These are phyloP conservation scores for Nephrocerus scutellatus DNA, from an alignment of 2,888 invertebrate genomes.

Conservation along the genomic window DNA sequence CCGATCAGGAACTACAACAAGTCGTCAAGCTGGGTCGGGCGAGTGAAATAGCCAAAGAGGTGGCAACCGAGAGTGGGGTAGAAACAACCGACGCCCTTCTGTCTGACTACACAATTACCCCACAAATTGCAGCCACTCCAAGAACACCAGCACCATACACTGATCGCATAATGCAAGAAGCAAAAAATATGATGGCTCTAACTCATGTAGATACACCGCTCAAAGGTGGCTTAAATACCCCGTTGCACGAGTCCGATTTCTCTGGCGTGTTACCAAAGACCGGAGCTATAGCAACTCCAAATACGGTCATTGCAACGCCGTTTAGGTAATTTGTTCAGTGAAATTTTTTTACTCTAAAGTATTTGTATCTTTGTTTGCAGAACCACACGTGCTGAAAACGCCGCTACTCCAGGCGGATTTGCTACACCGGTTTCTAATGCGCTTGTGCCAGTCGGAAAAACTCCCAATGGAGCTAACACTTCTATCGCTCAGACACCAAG, in stretches of 20 bases:
- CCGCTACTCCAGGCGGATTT: slow-evolving; percentile 58
- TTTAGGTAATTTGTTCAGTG: slow-evolving; percentile 53
- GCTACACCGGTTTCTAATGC: slow-evolving; percentile 52
- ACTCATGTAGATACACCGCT: slow-evolving; percentile 96
- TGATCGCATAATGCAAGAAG: slow-evolving; percentile 84
- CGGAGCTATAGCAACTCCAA: slow-evolving; percentile 72
- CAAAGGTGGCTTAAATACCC: slow-evolving; percentile 93
- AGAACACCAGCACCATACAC: slow-evolving; percentile 80
- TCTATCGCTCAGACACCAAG: slow-evolving; percentile 55
- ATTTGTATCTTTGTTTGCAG: slow-evolving; percentile 32
- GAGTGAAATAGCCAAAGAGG: slow-evolving; percentile 84
- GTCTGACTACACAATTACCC: slow-evolving; percentile 82
- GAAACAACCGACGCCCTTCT: slow-evolving; percentile 79
- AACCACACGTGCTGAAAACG: slow-evolving; percentile 60
- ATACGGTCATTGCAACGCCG: slow-evolving; percentile 83
- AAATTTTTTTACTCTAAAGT: slow-evolving; percentile 13
- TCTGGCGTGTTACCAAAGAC: slow-evolving; percentile 71
- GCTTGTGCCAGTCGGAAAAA: slow-evolving; percentile 44
- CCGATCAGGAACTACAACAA: slow-evolving; percentile 83
- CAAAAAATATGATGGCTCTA: slow-evolving; percentile 97
- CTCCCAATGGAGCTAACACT: slow-evolving; percentile 22
- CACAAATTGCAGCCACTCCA: slow-evolving; percentile 64
- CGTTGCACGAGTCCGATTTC: slow-evolving; percentile 84
- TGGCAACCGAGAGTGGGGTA: slow-evolving; percentile 68
- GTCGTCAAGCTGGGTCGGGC: slow-evolving; percentile 88